Evolutionary conservation across 1,140 invertebrate species (phyloP).

Genomic region (Drosophila willistoni): DNA sequence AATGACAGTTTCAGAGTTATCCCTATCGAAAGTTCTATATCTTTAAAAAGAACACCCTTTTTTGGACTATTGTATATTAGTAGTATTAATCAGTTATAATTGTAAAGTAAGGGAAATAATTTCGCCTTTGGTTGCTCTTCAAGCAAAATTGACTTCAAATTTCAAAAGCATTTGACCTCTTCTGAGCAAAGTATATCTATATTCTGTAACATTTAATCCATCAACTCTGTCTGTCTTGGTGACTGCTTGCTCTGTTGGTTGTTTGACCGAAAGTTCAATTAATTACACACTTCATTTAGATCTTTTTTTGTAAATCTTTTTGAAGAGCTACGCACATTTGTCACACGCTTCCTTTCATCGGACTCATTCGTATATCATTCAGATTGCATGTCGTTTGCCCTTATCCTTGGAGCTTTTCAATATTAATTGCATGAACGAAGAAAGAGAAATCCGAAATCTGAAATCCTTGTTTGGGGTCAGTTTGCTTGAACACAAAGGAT

Average conservation of each 20-base stretch:
- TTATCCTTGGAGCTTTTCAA: slow-evolving; percentile 65
- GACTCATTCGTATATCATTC: slow-evolving; percentile 58
- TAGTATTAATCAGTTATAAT: too few relatives aligned
- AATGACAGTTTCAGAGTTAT: too few relatives aligned
- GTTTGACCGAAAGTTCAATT: slow-evolving; percentile 49
- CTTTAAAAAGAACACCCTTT: background rate
- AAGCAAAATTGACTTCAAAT: too few relatives aligned
- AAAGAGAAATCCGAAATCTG: background rate
- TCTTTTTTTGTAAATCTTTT: slow-evolving; percentile 63
- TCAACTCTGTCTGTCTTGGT: background rate
- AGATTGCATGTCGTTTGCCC: slow-evolving; percentile 41
- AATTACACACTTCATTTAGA: slow-evolving; percentile 50
- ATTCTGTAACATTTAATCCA: background rate
- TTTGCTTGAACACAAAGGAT: slow-evolving; percentile 12
- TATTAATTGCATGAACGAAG: slow-evolving; percentile 69
- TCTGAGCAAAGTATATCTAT: too few relatives aligned
- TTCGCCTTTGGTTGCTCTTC: too few relatives aligned
- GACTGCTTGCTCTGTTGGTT: background rate
- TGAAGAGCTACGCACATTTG: slow-evolving; percentile 63
- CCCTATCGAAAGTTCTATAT: too few relatives aligned
- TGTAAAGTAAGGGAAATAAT: too few relatives aligned
- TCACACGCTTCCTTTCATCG: slow-evolving; percentile 77
- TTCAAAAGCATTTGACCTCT: too few relatives aligned
- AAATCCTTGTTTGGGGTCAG: slow-evolving; percentile 9
- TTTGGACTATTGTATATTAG: too few relatives aligned